Conservation (phyloP, 1,140 invertebrate species). For the Octopus sinensis region DNA sequence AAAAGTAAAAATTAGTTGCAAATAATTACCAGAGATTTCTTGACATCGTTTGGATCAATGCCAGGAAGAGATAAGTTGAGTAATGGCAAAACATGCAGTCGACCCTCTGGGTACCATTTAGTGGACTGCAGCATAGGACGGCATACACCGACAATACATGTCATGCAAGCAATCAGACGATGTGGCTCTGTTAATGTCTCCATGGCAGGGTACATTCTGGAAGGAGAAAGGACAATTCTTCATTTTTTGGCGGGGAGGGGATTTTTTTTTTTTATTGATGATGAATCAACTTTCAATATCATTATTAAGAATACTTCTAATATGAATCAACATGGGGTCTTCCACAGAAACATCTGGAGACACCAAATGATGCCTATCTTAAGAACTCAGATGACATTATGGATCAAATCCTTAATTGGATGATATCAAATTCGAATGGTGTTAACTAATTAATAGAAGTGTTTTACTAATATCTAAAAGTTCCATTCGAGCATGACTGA, state of each 20-base stretch:
- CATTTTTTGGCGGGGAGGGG: background rate
- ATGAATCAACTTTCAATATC: too few species aligned
- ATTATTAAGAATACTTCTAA: too few species aligned
- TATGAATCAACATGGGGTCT: too few species aligned
- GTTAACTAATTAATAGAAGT: too few species aligned
- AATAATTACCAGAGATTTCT: constrained; percentile 71
- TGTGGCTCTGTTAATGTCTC: constrained; percentile 86
- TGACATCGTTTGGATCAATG: constrained; percentile 85
- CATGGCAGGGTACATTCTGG: constrained; percentile 62
- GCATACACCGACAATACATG: constrained; percentile 70
- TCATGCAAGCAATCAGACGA: constrained; percentile 75
- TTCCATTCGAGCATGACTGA: too few species aligned
- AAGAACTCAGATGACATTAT: too few species aligned
- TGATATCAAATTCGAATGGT: too few species aligned
- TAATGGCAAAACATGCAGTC: constrained; percentile 76
- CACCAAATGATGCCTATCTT: too few species aligned
- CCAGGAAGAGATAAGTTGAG: constrained; percentile 78
- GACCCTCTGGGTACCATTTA: constrained; percentile 70
- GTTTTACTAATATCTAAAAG: too few species aligned
- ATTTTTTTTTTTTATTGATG: too few species aligned
- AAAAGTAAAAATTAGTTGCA: background rate
- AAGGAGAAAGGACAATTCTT: constrained; percentile 16
- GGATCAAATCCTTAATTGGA: too few species aligned
- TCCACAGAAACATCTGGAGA: too few species aligned
- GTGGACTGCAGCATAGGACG: constrained; percentile 62